Conservation (phyloP, 1,140 invertebrate genomes). For the Eupeodes corollae region DNA sequence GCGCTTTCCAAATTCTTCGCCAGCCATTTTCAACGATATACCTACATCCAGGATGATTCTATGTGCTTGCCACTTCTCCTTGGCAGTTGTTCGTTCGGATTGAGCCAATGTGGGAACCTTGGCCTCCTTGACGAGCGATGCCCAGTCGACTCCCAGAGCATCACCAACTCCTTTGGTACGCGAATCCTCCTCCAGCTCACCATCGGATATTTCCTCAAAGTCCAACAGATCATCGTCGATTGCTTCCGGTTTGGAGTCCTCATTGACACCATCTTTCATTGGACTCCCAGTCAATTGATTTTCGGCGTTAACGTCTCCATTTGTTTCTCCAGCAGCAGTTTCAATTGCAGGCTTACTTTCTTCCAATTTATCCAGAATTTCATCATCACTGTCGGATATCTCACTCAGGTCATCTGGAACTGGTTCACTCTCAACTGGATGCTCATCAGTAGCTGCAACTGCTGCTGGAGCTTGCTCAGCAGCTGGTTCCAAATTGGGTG, state of each 20-base stretch:
- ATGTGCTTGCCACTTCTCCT: slow-evolving; percentile 64
- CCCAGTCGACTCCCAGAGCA: slow-evolving; percentile 85
- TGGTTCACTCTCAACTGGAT: not conserved
- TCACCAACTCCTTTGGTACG: slow-evolving; percentile 60
- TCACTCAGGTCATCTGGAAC: slow-evolving; percentile 59
- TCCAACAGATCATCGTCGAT: slow-evolving; percentile 56
- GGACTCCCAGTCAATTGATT: slow-evolving; percentile 8
- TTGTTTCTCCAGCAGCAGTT: not conserved
- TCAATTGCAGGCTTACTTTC: slow-evolving; percentile 20
- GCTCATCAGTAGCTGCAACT: not conserved
- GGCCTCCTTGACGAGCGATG: slow-evolving; percentile 69
- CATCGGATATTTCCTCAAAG: slow-evolving; percentile 83
- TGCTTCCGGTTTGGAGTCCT: slow-evolving; percentile 21
- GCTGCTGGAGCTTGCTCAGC: not conserved
- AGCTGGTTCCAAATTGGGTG: too few relatives aligned
- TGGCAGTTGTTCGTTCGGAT: slow-evolving; percentile 42
- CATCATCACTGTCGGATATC: slow-evolving; percentile 76
- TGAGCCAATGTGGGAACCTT: slow-evolving; percentile 44
- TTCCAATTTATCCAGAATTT: slow-evolving; percentile 54
- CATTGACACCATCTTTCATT: slow-evolving; percentile 19
- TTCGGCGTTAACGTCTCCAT: slow-evolving; percentile 1
- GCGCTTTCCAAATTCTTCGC: slow-evolving; percentile 49
- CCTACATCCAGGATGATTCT: slow-evolving; percentile 59
- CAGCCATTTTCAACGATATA: slow-evolving; percentile 57
- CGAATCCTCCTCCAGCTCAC: slow-evolving; percentile 69